Evolutionary conservation across 2,797 vertebrate genomes (phyloP).

Genomic region (Serranus cabrilla): DNA sequence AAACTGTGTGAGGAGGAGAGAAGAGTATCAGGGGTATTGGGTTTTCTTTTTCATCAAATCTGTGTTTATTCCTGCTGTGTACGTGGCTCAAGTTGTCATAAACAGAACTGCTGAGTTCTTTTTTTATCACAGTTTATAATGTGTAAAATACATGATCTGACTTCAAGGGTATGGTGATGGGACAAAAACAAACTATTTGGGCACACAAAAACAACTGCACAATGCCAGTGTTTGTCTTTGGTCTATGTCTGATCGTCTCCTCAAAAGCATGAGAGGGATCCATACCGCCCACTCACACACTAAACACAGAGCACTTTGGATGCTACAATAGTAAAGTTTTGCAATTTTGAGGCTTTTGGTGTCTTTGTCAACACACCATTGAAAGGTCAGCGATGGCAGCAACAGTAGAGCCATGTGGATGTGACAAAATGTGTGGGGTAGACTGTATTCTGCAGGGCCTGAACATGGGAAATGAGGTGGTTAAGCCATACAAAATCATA

Average conservation of each 20-base stretch:
- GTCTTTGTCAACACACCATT: conserved; percentile 62
- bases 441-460: conserved; percentile 53
- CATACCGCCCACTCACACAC: conserved; percentile 61
- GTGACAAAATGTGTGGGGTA: conserved; percentile 65
- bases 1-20: conserved; percentile 32
- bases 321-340: conserved; percentile 59
- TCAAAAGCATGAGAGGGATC: conserved; percentile 48
- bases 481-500: conserved; percentile 77
- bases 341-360: conserved; percentile 75
- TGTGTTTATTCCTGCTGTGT: conserved; percentile 1
- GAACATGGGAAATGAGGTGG: conserved; percentile 72
- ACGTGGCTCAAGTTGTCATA: neutral
- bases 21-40: neutral
- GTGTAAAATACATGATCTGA: neutral
- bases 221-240: conserved; percentile 55
- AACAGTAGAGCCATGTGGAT: conserved; percentile 51
- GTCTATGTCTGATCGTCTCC: conserved; percentile 39
- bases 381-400: conserved; percentile 64
- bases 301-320: conserved; percentile 66
- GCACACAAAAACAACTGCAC: conserved; percentile 52
- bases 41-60: neutral
- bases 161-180: conserved; percentile 2
- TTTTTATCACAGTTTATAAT: conserved; percentile 1
- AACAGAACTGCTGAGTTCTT: neutral
- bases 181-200: conserved; percentile 37